Percentiles rank a stretch among this genome's conserved stretches.
Conservation (phyloP, 2,888 invertebrate species). For the Drosophila prolongata region DNA sequence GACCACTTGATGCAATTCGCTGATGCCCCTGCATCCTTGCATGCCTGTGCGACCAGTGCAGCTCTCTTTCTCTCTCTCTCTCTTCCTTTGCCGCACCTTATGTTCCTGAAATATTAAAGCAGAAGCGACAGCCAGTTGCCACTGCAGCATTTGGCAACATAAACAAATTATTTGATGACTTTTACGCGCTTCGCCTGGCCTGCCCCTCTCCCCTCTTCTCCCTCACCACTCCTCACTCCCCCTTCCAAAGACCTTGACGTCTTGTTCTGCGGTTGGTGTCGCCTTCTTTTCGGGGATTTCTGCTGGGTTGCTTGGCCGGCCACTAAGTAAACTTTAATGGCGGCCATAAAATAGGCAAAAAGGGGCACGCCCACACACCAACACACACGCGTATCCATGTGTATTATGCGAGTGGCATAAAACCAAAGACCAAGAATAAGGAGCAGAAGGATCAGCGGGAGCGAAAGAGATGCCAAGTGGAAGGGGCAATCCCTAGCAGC, state of each 20-base stretch:
- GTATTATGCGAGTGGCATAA: constrained; percentile 66
- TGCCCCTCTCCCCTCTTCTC: neutral
- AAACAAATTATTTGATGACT: constrained; percentile 78
- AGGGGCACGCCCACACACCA: constrained; percentile 46
- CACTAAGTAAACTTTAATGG: constrained; percentile 78
- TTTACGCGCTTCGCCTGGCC: constrained; percentile 35
- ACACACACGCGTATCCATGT: constrained; percentile 45
- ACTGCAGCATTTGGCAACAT: constrained; percentile 63
- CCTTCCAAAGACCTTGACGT: constrained; percentile 1
- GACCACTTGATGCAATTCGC: too few relatives aligned
- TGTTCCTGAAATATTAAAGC: constrained; percentile 40
- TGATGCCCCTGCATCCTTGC: neutral
- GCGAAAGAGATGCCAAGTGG: neutral
- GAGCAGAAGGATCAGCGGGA: constrained; percentile 12
- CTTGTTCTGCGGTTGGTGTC: constrained; percentile 21
- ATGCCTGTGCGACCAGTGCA: neutral
- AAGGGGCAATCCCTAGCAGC: constrained; percentile 56
- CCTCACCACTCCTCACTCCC: neutral
- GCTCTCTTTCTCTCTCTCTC: too few relatives aligned
- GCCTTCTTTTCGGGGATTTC: constrained; percentile 28
- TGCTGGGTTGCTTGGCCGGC: constrained; percentile 56
- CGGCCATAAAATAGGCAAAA: constrained; percentile 76
- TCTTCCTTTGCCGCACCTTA: constrained; percentile 1
- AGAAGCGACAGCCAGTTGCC: constrained; percentile 29
- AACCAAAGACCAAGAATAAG: constrained; percentile 53